Base-by-base conservation (phyloP, 2,888 invertebrate genomes). In the Hypsopygia costalis region DNA sequence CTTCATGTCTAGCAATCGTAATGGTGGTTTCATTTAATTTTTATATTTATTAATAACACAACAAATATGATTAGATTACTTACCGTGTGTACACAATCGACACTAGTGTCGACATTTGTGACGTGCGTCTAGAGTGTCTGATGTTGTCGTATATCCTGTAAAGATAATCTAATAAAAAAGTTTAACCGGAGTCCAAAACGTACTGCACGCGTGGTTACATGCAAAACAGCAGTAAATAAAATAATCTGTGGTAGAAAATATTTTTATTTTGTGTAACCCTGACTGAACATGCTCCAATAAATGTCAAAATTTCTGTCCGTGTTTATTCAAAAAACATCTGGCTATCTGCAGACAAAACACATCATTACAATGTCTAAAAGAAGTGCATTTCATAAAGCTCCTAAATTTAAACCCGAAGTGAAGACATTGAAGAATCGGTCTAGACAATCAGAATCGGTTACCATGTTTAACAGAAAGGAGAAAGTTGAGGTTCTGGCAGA, bases 241-340 rank as follows among this genome's bases (percentile, higher is more conserved):
- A n/a, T n/a, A n/a, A n/a, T n/a, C n/a, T n/a, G 10, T 38, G 21
- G 37, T 38, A 38, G 37, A 25, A 25, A 12, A 31, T 32, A 3
- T 9, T 25, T 38, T 38, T n/a, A 38, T n/a, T 8, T 6, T 3
- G 21, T 12, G 11, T 57, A 69, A 67, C 66, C 53, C n/a, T n/a
- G n/a, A 16, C 67, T 32, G 28, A 33, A 44, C 62, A 62, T 70
- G 60, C 58, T 52, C 47, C 52, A 65, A 63, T 77, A 77, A 69
- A 87, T 86, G 87, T 81, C 86, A 87, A 86, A 82, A 75, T 81
- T 85, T 67, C 66, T 81, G 74, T 79, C 59, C 62, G 70, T 67
- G 60, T 69, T 78, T 60, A 69, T 83, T 83, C 81, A 81, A 81
- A 85, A 80, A 76, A 61, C 79, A 74, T 81, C 69, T 75, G 64